Base-by-base conservation (phyloP, 2,888 invertebrate species). In the Steinernema carpocapsae region DNA sequence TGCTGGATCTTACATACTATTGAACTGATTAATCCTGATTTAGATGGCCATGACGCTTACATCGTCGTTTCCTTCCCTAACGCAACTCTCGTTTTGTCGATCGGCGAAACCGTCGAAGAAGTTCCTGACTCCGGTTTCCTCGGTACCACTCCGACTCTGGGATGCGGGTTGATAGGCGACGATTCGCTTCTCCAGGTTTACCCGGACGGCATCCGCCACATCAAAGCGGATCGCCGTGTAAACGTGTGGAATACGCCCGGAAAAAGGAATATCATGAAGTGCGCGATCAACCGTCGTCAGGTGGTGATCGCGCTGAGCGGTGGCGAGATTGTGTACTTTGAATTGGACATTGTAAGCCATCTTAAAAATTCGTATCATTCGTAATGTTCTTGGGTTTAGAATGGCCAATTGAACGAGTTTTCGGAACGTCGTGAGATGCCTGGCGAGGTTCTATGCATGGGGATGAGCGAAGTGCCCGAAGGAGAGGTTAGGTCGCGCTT, bases 91-190 rank as follows among this genome's bases (percentile, higher is more conserved):
- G 99, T 99, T 80, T 91, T 99, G 86, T 96, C 96, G 85, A 99
- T 99, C 88, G 99, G 99, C 83, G 99, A 99, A 89, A 99, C 97
- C 17, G 99, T 99, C n/a, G 99, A 99, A 89, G 99, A 99, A 92
- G 99, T 99, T 29, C 96, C 97, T 0, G 99, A 99, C 89, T 97
- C 97, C 78, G 99, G 99, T 59, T 99, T 99, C 89, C 91, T 99
- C 86, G 97, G 97, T 76, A 99, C 97, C 0, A 97, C 97, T 0
- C 97, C 97, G 0, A 99, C 99, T 0, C 90, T 99, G n/a, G 94
- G 95, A 79, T 99, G 99, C 89, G 95, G 96, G 12, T 94, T 97
- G 45, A 91, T 99, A 37, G 97, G 97, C 74, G 97, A 94, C 87
- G 97, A 99, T 89, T 96, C 97, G 0, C 90, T 99, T 29, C 95